Evolutionary conservation across 2,113 vertebrate species (phyloP).

Genomic region (Podarcis raffonei): DNA sequence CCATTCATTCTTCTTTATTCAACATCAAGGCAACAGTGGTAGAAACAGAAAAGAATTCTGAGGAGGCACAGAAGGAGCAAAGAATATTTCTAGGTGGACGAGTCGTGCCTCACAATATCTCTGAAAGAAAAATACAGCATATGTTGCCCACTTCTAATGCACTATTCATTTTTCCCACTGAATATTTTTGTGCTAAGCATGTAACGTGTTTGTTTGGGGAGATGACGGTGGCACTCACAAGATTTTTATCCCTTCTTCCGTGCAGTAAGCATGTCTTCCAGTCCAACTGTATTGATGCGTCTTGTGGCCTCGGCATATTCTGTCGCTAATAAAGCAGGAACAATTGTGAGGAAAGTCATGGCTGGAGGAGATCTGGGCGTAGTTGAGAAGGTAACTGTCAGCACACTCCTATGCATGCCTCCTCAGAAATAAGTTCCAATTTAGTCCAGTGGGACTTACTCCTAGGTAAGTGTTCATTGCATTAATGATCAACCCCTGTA

Average conservation of each 20-base stretch:
- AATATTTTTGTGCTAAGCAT: not conserved
- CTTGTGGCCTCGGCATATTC: constrained; percentile 87
- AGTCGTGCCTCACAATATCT: no score
- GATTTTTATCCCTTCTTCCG: constrained; percentile 30
- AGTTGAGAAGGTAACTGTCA: constrained; percentile 88
- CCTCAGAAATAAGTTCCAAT: not conserved
- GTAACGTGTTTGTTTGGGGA: not conserved
- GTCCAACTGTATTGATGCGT: constrained; percentile 85
- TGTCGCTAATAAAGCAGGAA: constrained; percentile 88
- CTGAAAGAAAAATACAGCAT: no score
- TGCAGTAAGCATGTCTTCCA: constrained; percentile 80
- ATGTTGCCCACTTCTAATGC: not conserved
- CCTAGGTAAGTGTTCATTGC: not conserved
- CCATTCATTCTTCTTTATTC: no score
- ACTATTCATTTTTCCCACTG: not conserved
- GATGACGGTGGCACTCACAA: not conserved
- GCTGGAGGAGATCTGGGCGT: constrained; percentile 90
- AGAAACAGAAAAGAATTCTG: no score
- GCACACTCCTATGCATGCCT: not conserved
- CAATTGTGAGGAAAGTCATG: constrained; percentile 87
- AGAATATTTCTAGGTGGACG: no score
- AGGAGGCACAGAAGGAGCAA: no score
- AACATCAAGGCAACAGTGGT: not conserved
- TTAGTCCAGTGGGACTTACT: not conserved
- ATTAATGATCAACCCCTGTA: not conserved